phyloP scores from a whole-genome alignment of 2,797 vertebrate genomes.

The Kryptolebias ocellatus region DNA sequence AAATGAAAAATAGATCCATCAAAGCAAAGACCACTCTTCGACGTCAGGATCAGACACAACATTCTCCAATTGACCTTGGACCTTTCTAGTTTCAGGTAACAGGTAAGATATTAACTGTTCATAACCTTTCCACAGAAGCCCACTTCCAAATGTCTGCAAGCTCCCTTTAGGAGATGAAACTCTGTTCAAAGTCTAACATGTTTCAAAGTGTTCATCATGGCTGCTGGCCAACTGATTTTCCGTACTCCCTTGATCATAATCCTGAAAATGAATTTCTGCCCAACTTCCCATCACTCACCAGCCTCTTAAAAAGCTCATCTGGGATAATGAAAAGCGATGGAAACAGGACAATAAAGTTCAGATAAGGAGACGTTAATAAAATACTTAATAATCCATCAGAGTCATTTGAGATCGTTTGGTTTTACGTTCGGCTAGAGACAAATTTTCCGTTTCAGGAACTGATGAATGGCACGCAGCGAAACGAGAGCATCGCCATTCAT shows the following conservation, averaged over 20 bases:
- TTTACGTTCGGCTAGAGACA: conserved; percentile 9
- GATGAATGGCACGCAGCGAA: conserved; percentile 33
- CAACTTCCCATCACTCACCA: conserved; percentile 9
- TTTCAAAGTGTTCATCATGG: conserved; percentile 14
- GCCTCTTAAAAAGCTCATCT: conserved; percentile 14
- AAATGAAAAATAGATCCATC: too few species aligned
- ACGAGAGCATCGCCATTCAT: conserved; percentile 52
- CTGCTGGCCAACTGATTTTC: conserved; percentile 19
- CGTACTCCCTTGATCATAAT: conserved; percentile 13
- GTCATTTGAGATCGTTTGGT: conserved; percentile 14
- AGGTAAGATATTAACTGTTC: too few species aligned
- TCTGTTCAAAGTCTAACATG: too few species aligned
- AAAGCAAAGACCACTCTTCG: too few species aligned
- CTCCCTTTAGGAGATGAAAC: not conserved
- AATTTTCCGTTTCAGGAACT: conserved; percentile 8
- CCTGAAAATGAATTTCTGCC: conserved; percentile 37
- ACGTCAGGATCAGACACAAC: too few species aligned
- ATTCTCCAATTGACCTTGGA: too few species aligned
- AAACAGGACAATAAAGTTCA: conserved; percentile 4
- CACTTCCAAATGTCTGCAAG: too few species aligned
- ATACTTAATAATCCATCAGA: not conserved
- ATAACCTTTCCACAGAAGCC: too few species aligned
- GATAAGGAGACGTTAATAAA: conserved; percentile 15
- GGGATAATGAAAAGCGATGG: conserved; percentile 6
- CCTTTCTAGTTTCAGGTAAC: too few species aligned